phyloP scores from a whole-genome alignment of 2,888 invertebrate species.

The Hyposoter dolosus region DNA sequence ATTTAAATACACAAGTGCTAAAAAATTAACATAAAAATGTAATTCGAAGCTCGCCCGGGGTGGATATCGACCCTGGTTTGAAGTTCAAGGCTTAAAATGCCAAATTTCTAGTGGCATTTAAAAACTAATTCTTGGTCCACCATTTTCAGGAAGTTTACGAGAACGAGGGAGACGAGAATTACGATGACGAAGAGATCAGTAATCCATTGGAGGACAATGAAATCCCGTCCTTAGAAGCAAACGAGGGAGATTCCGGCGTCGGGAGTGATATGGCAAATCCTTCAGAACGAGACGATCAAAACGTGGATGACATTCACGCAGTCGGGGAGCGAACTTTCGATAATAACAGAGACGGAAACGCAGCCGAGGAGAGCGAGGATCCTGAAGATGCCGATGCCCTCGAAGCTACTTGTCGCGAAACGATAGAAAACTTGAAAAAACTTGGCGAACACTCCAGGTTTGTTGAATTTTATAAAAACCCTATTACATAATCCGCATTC shows the following conservation, averaged over 20 bases:
- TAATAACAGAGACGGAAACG: slow-evolving; percentile 75
- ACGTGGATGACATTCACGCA: slow-evolving; percentile 80
- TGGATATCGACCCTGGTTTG: too few species aligned
- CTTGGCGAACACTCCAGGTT: slow-evolving; percentile 83
- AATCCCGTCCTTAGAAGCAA: slow-evolving; percentile 80
- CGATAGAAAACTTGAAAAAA: slow-evolving; percentile 83
- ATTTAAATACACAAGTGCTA: too few species aligned
- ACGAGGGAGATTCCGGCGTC: slow-evolving; percentile 84
- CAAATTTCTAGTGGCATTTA: background rate
- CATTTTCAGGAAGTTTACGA: slow-evolving; percentile 57
- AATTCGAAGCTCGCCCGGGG: too few species aligned
- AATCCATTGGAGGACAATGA: slow-evolving; percentile 80
- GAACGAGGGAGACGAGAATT: slow-evolving; percentile 67
- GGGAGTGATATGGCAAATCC: slow-evolving; percentile 84
- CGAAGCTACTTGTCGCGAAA: slow-evolving; percentile 83
- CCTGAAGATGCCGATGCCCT: slow-evolving; percentile 81
- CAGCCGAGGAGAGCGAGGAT: slow-evolving; percentile 79
- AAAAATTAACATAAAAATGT: too few species aligned
- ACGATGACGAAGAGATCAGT: slow-evolving; percentile 75
- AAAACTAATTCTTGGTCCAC: background rate
- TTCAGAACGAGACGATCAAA: slow-evolving; percentile 82
- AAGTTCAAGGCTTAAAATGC: background rate
- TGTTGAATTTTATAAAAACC: slow-evolving; percentile 22
- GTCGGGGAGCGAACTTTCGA: slow-evolving; percentile 59
- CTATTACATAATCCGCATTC: background rate